Conservation (phyloP, 1,140 invertebrate genomes). For the Stratiolaelaps scimitus region DNA sequence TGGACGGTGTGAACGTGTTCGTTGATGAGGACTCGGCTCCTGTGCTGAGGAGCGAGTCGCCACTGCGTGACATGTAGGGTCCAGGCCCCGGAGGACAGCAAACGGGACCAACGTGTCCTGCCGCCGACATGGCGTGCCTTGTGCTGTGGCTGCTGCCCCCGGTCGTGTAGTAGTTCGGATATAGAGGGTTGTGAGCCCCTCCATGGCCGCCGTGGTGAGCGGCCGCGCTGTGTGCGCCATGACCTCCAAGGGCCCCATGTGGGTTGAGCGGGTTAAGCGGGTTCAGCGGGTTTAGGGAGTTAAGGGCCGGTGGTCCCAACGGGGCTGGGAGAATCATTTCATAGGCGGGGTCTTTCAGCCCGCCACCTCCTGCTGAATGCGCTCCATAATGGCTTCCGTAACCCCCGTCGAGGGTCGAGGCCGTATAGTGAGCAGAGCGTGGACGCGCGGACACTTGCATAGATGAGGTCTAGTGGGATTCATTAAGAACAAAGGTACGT, state of each 20-base stretch:
- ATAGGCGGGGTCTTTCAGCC: slow-evolving; percentile 27
- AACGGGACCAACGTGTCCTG: slow-evolving; percentile 1
- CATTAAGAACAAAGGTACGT: no score
- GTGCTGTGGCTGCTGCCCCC: slow-evolving; percentile 33
- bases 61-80: slow-evolving; percentile 35
- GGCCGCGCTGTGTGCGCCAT: not conserved
- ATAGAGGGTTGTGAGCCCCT: slow-evolving; percentile 27
- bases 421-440: slow-evolving; percentile 27
- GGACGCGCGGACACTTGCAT: slow-evolving; percentile 27
- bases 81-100: slow-evolving; percentile 36
- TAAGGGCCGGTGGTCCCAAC: not conserved
- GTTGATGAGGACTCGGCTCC: slow-evolving; percentile 34
- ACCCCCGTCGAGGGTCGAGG: slow-evolving; percentile 30
- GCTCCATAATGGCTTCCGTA: not conserved
- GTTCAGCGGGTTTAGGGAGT: not conserved
- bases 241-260: not conserved
- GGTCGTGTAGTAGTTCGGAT: slow-evolving; percentile 32
- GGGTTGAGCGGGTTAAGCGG: slow-evolving; percentile 13
- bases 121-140: slow-evolving; percentile 29
- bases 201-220: not conserved
- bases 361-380: slow-evolving; percentile 34
- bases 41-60: slow-evolving; percentile 37
- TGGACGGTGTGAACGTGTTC: slow-evolving; percentile 5
- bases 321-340: slow-evolving; percentile 14
- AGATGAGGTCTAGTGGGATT: slow-evolving; percentile 11